Evolutionary conservation across 2,888 invertebrate genomes (phyloP), one percentile per base, ranked within the genome.

Genomic region (Megalurothrips usitatus): DNA sequence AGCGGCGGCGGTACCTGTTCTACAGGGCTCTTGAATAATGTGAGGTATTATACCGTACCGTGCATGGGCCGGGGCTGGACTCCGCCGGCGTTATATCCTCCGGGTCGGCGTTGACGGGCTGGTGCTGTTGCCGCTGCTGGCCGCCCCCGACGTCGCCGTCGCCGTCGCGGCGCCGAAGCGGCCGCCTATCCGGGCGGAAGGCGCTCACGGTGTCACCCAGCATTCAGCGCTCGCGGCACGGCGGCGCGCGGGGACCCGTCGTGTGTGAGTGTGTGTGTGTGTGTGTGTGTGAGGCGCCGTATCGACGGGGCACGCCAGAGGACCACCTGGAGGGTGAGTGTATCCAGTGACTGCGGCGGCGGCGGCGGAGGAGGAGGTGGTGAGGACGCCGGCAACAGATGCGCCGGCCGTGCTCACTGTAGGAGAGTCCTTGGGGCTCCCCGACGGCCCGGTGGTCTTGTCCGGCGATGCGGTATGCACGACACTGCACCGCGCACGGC

Each of bases 41-140:
- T 75, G 68, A 75, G 68, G 26, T 75, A 75, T 75, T 75, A 75
- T 26, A 26, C 68, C 68, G 23, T 75, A 75, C 68, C 68, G 68
- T 26, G 68, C 68, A 75, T 75, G 23, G 68, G 26, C 68, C 68
- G 68, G 6, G 9, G 68, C 68, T 26, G 58, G 34, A 2, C 34
- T 43, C 34, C 68, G 23, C 26, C 68, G 26, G 23, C 26, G 68
- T 75, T 75, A 75, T 75, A 75, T 75, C 68, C 68, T 75, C 23
- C 68, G 6, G 23, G 68, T 11, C 10, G 68, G 68, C 26, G 68
- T 19, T 17, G 68, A 6, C 68, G 19, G 58, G 6, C 58, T 52
- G 58, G 58, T 17, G 12, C 17, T 11, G 58, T 4, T 6, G 34
- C 2, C 58, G 23, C 68, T 19, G 63, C n/a, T n/a, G 68, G 68